These are phyloP conservation scores for Coleophora deauratella DNA, from an alignment of 2,888 invertebrate species.

Conservation along the genomic window DNA sequence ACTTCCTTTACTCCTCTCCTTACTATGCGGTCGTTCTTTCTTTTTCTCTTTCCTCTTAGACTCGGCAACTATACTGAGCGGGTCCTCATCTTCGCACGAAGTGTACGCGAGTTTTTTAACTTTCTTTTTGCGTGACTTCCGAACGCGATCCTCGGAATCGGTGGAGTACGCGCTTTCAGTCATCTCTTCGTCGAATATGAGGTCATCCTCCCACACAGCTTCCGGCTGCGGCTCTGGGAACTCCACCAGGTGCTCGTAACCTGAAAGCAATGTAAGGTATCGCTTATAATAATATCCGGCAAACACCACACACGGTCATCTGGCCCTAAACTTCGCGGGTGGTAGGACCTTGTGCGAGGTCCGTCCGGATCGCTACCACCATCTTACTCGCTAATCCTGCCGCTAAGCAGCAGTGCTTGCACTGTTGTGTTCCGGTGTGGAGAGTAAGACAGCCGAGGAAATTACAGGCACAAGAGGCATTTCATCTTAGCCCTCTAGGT, in stretches of 20 bases:
- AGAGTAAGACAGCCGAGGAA: too few species aligned
- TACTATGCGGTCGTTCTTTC: constrained; percentile 46
- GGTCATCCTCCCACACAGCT: constrained; percentile 39
- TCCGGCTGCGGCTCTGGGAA: constrained; percentile 49
- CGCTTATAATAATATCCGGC: neutral
- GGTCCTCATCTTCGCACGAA: constrained; percentile 44
- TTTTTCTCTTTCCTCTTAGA: constrained; percentile 34
- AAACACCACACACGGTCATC: too few species aligned
- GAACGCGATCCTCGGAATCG: constrained; percentile 15
- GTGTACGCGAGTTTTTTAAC: constrained; percentile 19
- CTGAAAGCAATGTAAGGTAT: constrained; percentile 27
- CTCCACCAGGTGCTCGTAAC: constrained; percentile 64
- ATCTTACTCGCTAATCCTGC: too few species aligned
- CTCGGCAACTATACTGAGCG: constrained; percentile 40
- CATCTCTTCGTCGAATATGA: constrained; percentile 23
- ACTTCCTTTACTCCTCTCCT: constrained; percentile 39
- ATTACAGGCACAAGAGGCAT: too few species aligned
- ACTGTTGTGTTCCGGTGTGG: too few species aligned
- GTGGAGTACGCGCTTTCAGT: constrained; percentile 31
- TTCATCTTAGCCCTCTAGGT: too few species aligned
- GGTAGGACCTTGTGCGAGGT: too few species aligned
- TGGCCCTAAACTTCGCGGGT: too few species aligned
- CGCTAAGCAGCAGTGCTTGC: too few species aligned
- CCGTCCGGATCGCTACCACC: too few species aligned
- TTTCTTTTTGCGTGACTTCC: constrained; percentile 31